Evolutionary conservation across 2,888 invertebrate genomes (phyloP), one percentile per base, ranked within the genome.

Genomic region (Lasioglossum leucozonium): DNA sequence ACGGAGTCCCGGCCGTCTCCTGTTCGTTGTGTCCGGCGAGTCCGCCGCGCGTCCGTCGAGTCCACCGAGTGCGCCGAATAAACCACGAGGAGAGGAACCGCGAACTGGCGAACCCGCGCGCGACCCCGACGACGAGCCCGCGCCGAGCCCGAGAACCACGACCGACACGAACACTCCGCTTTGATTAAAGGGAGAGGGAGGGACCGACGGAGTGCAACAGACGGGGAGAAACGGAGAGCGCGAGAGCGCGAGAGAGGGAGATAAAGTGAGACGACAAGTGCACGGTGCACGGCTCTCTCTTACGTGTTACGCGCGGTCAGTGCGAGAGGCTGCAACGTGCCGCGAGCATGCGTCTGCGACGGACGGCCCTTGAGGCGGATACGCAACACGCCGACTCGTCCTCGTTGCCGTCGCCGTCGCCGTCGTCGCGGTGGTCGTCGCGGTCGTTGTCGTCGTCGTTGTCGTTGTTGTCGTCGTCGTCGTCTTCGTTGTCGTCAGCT

Each of bases 221-320:
- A 84, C 77, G 77, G 77, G 69, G 79, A 82, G 77, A 73, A 62
- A 71, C 79, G 62, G 83, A 30, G 67, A 75, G 85, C 55, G 77
- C 40, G 62, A 42, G 71, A 80, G 81, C 65, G 72, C 74, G 55
- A 62, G 55, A 22, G 79, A 72, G 72, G 72, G 75, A 81, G 84
- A 79, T 58, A 69, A 71, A 82, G 55, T 55, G 77, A 71, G 77
- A 67, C 73, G 77, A 67, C 73, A 75, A 72, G 77, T 73, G 77
- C 72, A 77, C 74, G 55, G 81, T 65, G 69, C 74, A 87, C 88
- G 76, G 84, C 92, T 91, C 86, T 88, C 89, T 91, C 89, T 91
- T 87, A 86, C 89, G 90, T 84, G 91, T 92, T 91, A 91, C 92
- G 91, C 87, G 90, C 89, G 92, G 90, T 91, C 91, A 91, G 91